Base-by-base conservation (phyloP, 2,888 invertebrate genomes). In the Cylloceria caligata region DNA sequence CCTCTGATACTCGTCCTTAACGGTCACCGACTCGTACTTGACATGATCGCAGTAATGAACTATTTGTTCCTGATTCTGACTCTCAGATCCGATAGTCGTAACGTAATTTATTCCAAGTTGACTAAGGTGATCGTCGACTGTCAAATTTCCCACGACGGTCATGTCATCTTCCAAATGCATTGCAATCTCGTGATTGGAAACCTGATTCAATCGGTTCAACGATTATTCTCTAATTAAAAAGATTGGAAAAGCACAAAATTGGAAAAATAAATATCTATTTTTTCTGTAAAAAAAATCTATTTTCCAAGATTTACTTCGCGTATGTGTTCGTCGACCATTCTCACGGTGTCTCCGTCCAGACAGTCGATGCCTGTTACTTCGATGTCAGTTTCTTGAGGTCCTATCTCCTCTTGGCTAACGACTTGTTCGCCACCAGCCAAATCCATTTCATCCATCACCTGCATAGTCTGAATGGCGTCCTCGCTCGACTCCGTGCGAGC, bases 91-190 rank as follows among this genome's bases (percentile, higher is more conserved):
- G 36, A 92, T 92, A 1, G 91, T 87, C 30, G 91, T 90, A 4
- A 92, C 92, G 78, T 92, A 92, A 87, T 92, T 92, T 76, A 92
- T 92, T 49, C 90, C 92, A 77, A 92, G 85, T 60, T 91, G 92
- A 81, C 88, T 87, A 16, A 91, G 86, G 67, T 90, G 89, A 3
- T 88, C 88, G 36, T 86, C 88, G 0, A 88, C 88, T 24, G 92
- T 87, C 42, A 92, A 84, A 83, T 91, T 91, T 36, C 90, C 91
- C 6, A 92, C 92, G 7, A 91, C 92, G 13, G 92, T 86, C 86
- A 92, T 91, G 27, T 91, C 89, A 1, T 85, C 87, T 19, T 90
- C 90, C 19, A 92, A 81, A 72, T 92, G 91, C 89, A 92, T 90
- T 11, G 92, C 86, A 71, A 92, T 92, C 73, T 91, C 89, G 85